Evolutionary conservation across 2,888 invertebrate species (phyloP).

Genomic region (Drosophila paramelanica): DNA sequence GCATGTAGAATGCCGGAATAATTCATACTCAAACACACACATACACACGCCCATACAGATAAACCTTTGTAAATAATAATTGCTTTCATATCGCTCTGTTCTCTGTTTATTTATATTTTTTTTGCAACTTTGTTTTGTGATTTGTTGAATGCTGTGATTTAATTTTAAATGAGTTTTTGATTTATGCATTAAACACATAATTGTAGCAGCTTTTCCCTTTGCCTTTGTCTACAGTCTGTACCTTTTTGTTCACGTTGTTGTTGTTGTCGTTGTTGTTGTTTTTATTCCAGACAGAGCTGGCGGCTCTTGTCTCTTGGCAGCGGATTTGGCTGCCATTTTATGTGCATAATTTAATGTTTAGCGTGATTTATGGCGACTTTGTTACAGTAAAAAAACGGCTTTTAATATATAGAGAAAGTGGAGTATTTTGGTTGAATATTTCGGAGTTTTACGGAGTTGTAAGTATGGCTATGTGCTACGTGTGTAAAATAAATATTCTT

Average conservation of each 20-base stretch:
- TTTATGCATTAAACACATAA: conserved; percentile 77
- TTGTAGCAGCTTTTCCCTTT: conserved; percentile 62
- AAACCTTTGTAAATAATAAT: conserved; percentile 55
- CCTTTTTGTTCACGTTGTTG: conserved; percentile 12
- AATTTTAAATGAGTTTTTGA: conserved; percentile 80
- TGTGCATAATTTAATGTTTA: conserved; percentile 74
- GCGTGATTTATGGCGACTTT: conserved; percentile 65
- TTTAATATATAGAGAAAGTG: conserved; percentile 39
- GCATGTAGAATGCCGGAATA: conserved; percentile 51
- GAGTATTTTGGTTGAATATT: conserved; percentile 44
- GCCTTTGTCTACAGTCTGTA: conserved; percentile 10
- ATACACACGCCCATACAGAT: conserved; percentile 12
- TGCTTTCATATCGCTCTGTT: conserved; percentile 56
- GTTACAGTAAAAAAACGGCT: conserved; percentile 35
- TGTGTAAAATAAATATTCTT: background rate
- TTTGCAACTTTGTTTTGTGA: conserved; percentile 60
- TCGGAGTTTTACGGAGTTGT: conserved; percentile 16
- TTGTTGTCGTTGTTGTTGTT: conserved; percentile 15
- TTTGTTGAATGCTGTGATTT: conserved; percentile 74
- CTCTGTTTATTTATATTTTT: conserved; percentile 6
- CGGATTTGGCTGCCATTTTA: conserved; percentile 62
- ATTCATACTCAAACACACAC: conserved; percentile 45
- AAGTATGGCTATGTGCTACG: conserved; percentile 1
- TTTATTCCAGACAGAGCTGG: conserved; percentile 14
- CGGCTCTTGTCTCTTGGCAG: conserved; percentile 30